Conservation (phyloP, 2,888 invertebrate genomes). For the Bombyx huttoni region DNA sequence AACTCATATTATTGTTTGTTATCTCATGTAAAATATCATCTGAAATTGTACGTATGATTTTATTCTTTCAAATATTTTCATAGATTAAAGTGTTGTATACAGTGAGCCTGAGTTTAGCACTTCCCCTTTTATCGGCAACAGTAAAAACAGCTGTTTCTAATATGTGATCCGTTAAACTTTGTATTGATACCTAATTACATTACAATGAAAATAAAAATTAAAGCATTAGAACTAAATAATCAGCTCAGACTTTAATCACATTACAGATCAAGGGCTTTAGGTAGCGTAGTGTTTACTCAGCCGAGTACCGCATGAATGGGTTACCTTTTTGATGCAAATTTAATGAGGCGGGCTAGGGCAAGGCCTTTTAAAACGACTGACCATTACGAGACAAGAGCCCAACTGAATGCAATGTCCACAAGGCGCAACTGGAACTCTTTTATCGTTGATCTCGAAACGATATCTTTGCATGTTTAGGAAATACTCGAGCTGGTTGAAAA, state of each 20-base stretch:
- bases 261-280: slow-evolving; percentile 9
- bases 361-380: slow-evolving; percentile 43
- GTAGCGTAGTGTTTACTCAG: slow-evolving; percentile 25
- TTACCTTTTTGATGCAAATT: slow-evolving; percentile 51
- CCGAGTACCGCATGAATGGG: slow-evolving; percentile 34
- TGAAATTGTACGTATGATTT: too few species aligned
- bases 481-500: not conserved
- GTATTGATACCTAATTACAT: too few species aligned
- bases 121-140: too few species aligned
- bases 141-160: too few species aligned
- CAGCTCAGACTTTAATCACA: not conserved
- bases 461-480: slow-evolving; percentile 5
- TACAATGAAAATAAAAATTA: too few species aligned
- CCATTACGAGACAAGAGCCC: slow-evolving; percentile 52
- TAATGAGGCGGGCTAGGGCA: slow-evolving; percentile 46
- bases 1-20: too few species aligned
- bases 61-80: too few species aligned
- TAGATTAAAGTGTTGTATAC: too few species aligned
- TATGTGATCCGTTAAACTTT: too few species aligned
- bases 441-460: slow-evolving; percentile 12
- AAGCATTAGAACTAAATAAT: not conserved
- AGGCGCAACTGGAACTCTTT: slow-evolving; percentile 7
- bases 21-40: too few species aligned
- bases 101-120: too few species aligned
- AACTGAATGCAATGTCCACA: slow-evolving; percentile 42